phyloP scores from a whole-genome alignment of 2,797 vertebrate genomes.

The Micropoecilia bifurca region DNA sequence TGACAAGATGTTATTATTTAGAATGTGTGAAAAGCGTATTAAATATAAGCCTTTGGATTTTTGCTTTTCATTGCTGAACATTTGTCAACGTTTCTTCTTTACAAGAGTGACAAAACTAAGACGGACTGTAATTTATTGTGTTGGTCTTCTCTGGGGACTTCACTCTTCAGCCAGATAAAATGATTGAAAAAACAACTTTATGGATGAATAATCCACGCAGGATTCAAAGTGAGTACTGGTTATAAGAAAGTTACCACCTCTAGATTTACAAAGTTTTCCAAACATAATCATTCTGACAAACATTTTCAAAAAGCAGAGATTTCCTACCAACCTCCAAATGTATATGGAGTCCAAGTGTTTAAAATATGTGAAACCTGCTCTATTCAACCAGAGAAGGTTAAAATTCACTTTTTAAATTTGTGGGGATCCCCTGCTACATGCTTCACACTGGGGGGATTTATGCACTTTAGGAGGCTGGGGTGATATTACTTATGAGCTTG shows the following conservation, averaged over 20 bases:
- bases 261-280: background rate
- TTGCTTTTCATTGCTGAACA: background rate
- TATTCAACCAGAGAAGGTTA: background rate
- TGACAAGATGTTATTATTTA: background rate
- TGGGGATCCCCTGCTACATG: no score
- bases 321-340: background rate
- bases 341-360: background rate
- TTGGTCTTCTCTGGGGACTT: slow-evolving; percentile 39
- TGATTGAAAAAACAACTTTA: slow-evolving; percentile 24
- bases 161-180: slow-evolving; percentile 39
- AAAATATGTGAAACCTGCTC: background rate
- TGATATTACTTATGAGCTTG: no score
- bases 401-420: no score
- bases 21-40: background rate
- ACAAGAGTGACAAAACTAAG: slow-evolving; percentile 6
- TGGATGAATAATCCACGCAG: slow-evolving; percentile 39
- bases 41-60: slow-evolving; percentile 1
- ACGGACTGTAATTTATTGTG: slow-evolving; percentile 23
- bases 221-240: slow-evolving; percentile 24
- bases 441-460: no score
- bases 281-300: background rate
- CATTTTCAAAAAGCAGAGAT: background rate
- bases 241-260: background rate
- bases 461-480: no score
- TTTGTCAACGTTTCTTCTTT: slow-evolving; percentile 5